Conservation (phyloP, 2,113 vertebrate species). For the Tapirus terrestris region DNA sequence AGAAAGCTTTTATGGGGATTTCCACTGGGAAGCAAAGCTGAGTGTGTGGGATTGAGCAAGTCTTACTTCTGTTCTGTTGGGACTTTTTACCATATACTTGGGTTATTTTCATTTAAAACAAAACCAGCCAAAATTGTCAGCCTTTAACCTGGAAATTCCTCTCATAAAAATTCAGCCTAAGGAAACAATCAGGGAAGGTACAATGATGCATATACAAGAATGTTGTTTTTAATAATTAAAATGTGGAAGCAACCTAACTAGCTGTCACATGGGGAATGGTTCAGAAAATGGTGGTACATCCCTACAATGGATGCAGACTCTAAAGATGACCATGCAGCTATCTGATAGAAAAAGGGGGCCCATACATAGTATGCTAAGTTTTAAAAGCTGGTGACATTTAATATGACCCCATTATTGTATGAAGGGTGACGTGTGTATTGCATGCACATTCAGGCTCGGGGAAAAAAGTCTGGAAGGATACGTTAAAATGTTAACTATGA, state of each 20-base stretch:
- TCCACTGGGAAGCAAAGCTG: slow-evolving; percentile 43
- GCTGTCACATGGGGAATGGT: not conserved
- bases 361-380: not conserved
- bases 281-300: not conserved
- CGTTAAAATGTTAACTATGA: slow-evolving; percentile 10
- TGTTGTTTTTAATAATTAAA: slow-evolving; percentile 19
- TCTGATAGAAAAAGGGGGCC: slow-evolving; percentile 6
- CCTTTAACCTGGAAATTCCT: slow-evolving; percentile 42
- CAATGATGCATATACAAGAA: not conserved
- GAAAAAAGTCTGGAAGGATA: not conserved
- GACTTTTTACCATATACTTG: not conserved
- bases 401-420: not conserved
- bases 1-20: slow-evolving; percentile 47
- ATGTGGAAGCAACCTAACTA: not conserved
- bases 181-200: slow-evolving; percentile 28
- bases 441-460: not conserved
- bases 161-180: slow-evolving; percentile 48
- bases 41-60: not conserved
- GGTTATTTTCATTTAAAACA: slow-evolving; percentile 56
- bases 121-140: slow-evolving; percentile 31
- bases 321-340: not conserved
- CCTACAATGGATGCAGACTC: not conserved
- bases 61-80: slow-evolving; percentile 39
- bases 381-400: slow-evolving; percentile 12
- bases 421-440: not conserved